Evolutionary conservation across 64 coral and sea anemone species (phyloP).

Genomic region (Acropora tenuis): DNA sequence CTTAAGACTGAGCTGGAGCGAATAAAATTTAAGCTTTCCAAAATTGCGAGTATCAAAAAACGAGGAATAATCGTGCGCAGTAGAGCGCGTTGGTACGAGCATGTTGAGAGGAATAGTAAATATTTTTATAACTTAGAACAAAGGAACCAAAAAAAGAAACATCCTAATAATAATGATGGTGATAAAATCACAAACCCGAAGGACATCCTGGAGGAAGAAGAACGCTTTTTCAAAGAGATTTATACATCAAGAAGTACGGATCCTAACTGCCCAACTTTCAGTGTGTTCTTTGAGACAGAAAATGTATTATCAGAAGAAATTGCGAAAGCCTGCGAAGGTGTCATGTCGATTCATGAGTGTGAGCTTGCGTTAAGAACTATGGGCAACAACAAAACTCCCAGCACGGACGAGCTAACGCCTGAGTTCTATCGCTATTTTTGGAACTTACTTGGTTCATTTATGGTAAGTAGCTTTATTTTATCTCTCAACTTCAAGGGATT

Average conservation of each 20-base stretch:
- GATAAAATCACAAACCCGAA: conserved; percentile 14
- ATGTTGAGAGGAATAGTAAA: too few relatives aligned
- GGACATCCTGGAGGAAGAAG: background rate
- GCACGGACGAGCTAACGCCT: conserved; percentile 1
- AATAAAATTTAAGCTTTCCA: conserved; percentile 22
- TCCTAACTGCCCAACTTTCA: background rate
- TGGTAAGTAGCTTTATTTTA: conserved; percentile 24
- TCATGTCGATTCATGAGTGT: conserved; percentile 14
- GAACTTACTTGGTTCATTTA: background rate
- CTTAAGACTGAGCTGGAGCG: background rate
- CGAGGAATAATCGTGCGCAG: background rate
- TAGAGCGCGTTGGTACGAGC: too few relatives aligned
- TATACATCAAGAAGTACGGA: background rate
- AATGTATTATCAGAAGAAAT: conserved; percentile 38
- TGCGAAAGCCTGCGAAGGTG: conserved; percentile 17
- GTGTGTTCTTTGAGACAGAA: background rate
- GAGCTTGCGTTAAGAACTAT: background rate
- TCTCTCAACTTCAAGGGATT: background rate
- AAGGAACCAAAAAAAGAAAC: background rate
- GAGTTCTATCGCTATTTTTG: conserved; percentile 25
- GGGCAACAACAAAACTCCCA: conserved; percentile 24
- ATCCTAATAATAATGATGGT: background rate
- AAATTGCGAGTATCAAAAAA: background rate
- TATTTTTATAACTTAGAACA: too few relatives aligned
- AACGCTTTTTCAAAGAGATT: conserved; percentile 18